Conservation (phyloP, 2,113 vertebrate genomes). For the Chrysemys picta region DNA sequence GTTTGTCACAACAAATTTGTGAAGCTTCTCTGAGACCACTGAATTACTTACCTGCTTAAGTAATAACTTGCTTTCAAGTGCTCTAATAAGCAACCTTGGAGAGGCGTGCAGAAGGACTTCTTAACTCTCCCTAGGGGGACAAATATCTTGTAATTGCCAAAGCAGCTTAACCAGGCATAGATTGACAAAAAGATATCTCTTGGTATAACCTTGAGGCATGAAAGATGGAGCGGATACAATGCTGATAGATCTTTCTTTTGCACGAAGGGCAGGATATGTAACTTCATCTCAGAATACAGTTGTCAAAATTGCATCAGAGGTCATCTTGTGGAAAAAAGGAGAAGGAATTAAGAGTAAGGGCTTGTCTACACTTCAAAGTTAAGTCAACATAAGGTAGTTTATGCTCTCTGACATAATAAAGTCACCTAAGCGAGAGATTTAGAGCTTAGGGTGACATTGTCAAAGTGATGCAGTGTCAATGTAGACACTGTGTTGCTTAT, state of each 20-base stretch:
- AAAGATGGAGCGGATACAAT: neutral
- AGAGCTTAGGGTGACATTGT: too few relatives aligned
- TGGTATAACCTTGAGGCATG: neutral
- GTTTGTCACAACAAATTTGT: neutral
- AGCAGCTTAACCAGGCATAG: neutral
- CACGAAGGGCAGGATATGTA: neutral
- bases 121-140: neutral
- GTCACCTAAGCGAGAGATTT: too few relatives aligned
- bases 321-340: neutral
- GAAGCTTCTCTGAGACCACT: neutral
- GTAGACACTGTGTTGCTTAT: too few relatives aligned
- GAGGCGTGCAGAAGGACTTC: neutral
- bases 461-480: too few relatives aligned
- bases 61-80: neutral
- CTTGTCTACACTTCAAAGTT: too few relatives aligned
- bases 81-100: neutral
- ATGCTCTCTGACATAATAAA: too few relatives aligned
- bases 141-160: neutral
- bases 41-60: neutral
- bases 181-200: neutral
- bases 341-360: neutral
- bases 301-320: neutral
- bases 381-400: too few relatives aligned
- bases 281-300: neutral
- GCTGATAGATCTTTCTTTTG: neutral